Evolutionary conservation across 2,888 invertebrate species (phyloP).

Genomic region (Hirtodrosophila duncani): DNA sequence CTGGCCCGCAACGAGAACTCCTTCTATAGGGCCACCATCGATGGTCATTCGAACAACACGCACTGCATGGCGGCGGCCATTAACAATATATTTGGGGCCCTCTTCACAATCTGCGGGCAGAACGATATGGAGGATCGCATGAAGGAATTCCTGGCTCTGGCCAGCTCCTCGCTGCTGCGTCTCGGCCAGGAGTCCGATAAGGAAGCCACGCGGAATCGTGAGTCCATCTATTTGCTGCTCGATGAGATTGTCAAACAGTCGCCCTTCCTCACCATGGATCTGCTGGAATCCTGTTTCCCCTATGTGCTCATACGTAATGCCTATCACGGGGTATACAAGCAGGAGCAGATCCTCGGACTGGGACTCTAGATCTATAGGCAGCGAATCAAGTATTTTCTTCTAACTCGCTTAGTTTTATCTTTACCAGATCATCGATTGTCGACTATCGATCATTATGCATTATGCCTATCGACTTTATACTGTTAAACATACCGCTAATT

Average conservation of each 20-base stretch:
- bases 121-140: slow-evolving; percentile 98
- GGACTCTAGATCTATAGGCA: slow-evolving; percentile 35
- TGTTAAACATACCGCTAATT: slow-evolving; percentile 53
- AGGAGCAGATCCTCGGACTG: slow-evolving; percentile 82
- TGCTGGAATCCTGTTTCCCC: slow-evolving; percentile 99
- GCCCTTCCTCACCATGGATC: slow-evolving; percentile 98
- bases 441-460: slow-evolving; percentile 29
- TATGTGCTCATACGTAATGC: slow-evolving; percentile 98
- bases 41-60: slow-evolving; percentile 98
- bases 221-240: slow-evolving; percentile 96
- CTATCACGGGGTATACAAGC: slow-evolving; percentile 96
- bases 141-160: slow-evolving; percentile 95
- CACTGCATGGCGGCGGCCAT: slow-evolving; percentile 98
- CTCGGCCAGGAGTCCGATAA: slow-evolving; percentile 97
- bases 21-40: slow-evolving; percentile 90
- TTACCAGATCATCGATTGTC: slow-evolving; percentile 2
- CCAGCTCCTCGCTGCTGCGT: slow-evolving; percentile 95
- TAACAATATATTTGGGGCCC: slow-evolving; percentile 96
- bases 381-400: too few species aligned
- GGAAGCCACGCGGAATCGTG: slow-evolving; percentile 94
- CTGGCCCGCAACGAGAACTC: slow-evolving; percentile 94
- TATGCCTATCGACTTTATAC: slow-evolving; percentile 27
- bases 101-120: slow-evolving; percentile 97
- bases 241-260: slow-evolving; percentile 99
- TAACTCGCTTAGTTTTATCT: too few species aligned